phyloP scores from a whole-genome alignment of 2,888 invertebrate species.

The Cosmia trapezina region DNA sequence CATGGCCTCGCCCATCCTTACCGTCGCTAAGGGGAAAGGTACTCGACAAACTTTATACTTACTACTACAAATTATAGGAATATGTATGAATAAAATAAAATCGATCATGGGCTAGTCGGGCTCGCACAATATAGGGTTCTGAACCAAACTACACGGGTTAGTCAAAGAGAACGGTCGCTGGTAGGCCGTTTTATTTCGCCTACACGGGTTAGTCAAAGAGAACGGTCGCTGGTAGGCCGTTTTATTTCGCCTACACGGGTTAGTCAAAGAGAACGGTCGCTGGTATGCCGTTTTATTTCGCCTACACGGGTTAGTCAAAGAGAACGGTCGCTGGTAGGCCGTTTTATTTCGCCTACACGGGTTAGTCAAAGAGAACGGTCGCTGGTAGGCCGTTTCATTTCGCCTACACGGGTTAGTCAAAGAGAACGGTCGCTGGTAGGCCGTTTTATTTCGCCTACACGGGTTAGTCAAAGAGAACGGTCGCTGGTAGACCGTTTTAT shows the following conservation, averaged over 20 bases:
- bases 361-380: background rate
- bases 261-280: background rate
- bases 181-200: too few relatives aligned
- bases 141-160: background rate
- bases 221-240: background rate
- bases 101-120: background rate
- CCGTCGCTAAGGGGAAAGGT: conserved; percentile 70
- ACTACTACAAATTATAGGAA: too few relatives aligned
- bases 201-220: background rate
- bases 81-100: background rate
- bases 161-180: background rate
- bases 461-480: background rate
- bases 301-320: background rate
- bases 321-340: background rate
- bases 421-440: background rate
- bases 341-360: too few relatives aligned
- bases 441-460: too few relatives aligned
- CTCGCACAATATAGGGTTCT: background rate
- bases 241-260: too few relatives aligned
- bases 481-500: background rate
- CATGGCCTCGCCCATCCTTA: conserved; percentile 66
- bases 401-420: background rate
- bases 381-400: background rate
- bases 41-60: background rate
- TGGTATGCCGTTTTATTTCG: too few relatives aligned